A percentile compares a stretch with the other conserved stretches of the same genome.
These are phyloP conservation scores for Bombus sibiricus DNA, from an alignment of 1,140 invertebrate genomes.

Conservation along the genomic window DNA sequence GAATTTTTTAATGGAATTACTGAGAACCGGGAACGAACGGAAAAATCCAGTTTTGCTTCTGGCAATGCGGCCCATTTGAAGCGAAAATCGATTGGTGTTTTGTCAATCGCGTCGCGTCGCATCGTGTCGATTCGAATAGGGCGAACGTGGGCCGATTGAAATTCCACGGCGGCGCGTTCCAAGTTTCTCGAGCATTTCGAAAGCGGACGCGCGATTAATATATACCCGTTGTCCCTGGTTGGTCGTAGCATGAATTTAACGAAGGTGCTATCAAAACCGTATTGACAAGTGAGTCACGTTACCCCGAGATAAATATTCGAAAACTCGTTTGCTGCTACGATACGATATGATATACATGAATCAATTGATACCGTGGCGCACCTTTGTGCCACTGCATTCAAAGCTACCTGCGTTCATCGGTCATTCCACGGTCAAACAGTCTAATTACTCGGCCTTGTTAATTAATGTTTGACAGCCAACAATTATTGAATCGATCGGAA, in stretches of 20 bases:
- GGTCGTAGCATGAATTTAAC: slow-evolving; percentile 21
- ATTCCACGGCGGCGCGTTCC: slow-evolving; percentile 22
- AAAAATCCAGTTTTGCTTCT: neutral
- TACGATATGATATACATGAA: neutral
- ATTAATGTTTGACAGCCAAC: neutral
- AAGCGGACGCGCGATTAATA: slow-evolving; percentile 49
- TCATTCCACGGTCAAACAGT: neutral
- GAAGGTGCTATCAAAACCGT: neutral
- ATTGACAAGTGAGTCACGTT: slow-evolving; percentile 31
- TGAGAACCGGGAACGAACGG: neutral
- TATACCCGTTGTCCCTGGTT: neutral
- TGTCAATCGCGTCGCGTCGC: slow-evolving; percentile 16
- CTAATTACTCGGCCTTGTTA: neutral
- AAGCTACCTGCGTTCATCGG: neutral
- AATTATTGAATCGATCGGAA: neutral
- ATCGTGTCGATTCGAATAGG: neutral
- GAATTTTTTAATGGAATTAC: neutral
- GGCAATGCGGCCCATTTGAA: no score
- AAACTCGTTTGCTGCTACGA: neutral
- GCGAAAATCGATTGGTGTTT: slow-evolving; percentile 11
- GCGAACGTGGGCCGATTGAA: slow-evolving; percentile 34
- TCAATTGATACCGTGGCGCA: neutral
- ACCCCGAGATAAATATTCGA: slow-evolving; percentile 15
- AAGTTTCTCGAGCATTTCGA: slow-evolving; percentile 48
- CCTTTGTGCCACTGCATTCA: neutral